These are phyloP conservation scores for Caenorhabditis brenneri DNA, from an alignment of 1,140 invertebrate species.

Conservation along the genomic window DNA sequence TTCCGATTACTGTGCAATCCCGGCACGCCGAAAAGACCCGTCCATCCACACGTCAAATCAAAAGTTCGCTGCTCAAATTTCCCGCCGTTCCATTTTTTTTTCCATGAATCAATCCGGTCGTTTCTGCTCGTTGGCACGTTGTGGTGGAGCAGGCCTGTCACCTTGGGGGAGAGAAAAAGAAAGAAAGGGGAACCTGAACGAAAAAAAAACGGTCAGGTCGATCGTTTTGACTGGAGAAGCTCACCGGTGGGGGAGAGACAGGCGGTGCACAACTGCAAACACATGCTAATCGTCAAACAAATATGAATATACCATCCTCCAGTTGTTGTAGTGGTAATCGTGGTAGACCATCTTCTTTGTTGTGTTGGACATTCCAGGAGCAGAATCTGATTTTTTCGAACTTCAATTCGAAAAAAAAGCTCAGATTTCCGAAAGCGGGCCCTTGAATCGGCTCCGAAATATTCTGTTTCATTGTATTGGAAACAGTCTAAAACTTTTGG, in stretches of 20 bases:
- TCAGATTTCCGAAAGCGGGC: too few species aligned
- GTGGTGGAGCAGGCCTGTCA: too few species aligned
- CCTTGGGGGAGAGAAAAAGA: too few species aligned
- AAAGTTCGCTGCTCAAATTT: background rate
- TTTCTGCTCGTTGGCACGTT: background rate
- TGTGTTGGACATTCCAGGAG: too few species aligned
- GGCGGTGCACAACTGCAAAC: background rate
- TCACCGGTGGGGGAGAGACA: background rate
- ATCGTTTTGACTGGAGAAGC: background rate
- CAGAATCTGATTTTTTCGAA: too few species aligned
- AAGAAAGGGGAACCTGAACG: conserved; percentile 14
- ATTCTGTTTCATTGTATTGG: too few species aligned
- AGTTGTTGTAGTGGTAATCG: background rate
- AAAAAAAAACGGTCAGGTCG: conserved; percentile 41
- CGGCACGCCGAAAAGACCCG: background rate
- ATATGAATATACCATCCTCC: background rate
- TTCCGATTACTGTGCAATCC: conserved; percentile 17
- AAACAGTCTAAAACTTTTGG: too few species aligned
- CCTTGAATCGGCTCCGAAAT: too few species aligned
- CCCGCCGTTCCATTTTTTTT: background rate
- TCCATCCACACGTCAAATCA: background rate
- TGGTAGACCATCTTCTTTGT: background rate
- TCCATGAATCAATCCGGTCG: background rate
- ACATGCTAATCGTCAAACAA: conserved; percentile 28
- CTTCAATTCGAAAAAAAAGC: too few species aligned